Conservation (phyloP, 92 coral and sea anemone genomes). For the Epizoanthus fatuus region DNA sequence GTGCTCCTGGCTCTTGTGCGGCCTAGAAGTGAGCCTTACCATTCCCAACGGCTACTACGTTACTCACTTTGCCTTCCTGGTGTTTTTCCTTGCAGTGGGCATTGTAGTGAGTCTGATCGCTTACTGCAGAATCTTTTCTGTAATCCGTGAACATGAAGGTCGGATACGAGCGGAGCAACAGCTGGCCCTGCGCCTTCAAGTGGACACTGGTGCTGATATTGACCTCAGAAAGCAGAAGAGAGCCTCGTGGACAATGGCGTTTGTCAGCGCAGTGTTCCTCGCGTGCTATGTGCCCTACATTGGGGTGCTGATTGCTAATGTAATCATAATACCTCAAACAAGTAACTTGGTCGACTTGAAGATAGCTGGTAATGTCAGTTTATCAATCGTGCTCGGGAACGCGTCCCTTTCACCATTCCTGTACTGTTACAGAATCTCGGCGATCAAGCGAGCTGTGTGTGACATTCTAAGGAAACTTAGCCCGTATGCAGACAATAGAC, state of each 20-base stretch:
- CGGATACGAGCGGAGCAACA: constrained; percentile 16
- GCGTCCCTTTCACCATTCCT: constrained; percentile 35
- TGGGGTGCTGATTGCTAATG: constrained; percentile 19
- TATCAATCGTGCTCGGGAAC: constrained; percentile 29
- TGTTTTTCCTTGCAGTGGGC: constrained; percentile 23
- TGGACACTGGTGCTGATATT: background rate
- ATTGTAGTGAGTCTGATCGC: constrained; percentile 22
- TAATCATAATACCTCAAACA: constrained; percentile 28
- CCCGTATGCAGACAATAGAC: background rate
- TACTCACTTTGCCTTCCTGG: constrained; percentile 32
- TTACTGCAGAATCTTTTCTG: constrained; percentile 25
- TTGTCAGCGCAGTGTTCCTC: constrained; percentile 36
- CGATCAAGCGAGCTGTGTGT: constrained; percentile 7
- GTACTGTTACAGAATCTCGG: constrained; percentile 19
- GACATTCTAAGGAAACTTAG: background rate
- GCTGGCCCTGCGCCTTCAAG: constrained; percentile 19
- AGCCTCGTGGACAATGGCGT: constrained; percentile 41
- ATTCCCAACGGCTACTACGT: constrained; percentile 14
- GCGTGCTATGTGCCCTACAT: constrained; percentile 34
- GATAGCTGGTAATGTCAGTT: constrained; percentile 40
- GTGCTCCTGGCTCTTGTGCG: constrained; percentile 24
- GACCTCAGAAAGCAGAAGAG: constrained; percentile 25
- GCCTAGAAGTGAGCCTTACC: constrained; percentile 10
- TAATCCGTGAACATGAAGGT: constrained; percentile 15
- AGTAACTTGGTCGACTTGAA: constrained; percentile 23